Evolutionary conservation across 2,888 invertebrate genomes (phyloP).

Genomic region (Cataglyphis livida): DNA sequence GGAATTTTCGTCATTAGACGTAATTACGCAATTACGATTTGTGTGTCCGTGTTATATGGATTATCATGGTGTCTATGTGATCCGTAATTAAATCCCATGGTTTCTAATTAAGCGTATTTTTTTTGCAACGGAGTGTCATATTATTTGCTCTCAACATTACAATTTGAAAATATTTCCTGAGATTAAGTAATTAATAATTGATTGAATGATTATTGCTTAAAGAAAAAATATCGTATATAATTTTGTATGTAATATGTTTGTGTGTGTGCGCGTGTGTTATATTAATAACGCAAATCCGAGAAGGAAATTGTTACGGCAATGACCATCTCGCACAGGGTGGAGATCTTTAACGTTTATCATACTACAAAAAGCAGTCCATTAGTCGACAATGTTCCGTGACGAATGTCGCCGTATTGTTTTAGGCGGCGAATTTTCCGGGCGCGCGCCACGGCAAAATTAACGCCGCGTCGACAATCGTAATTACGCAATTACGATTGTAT

Average conservation of each 20-base stretch:
- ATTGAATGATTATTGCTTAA: neutral
- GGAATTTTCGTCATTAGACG: constrained; percentile 46
- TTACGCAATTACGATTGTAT: constrained; percentile 53
- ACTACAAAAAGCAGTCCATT: constrained; percentile 6
- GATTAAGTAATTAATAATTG: neutral
- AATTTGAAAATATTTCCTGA: neutral
- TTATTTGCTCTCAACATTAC: neutral
- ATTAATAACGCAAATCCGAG: neutral
- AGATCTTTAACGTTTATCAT: neutral
- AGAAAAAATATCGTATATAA: neutral
- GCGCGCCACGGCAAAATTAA: constrained; percentile 44
- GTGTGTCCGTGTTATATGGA: neutral
- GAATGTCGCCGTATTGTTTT: constrained; percentile 45
- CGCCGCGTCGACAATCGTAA: constrained; percentile 26
- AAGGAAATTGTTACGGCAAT: neutral
- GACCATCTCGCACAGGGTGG: neutral
- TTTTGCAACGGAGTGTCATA: neutral
- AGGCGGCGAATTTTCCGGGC: constrained; percentile 34
- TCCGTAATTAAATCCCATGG: constrained; percentile 16
- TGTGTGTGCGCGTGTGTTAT: too few species aligned
- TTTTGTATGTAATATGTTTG: neutral
- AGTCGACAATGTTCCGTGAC: constrained; percentile 37
- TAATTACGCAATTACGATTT: constrained; percentile 42
- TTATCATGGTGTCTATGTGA: neutral
- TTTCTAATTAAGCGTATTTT: constrained; percentile 1